Evolutionary conservation across 2,888 invertebrate species (phyloP), one percentile per base, ranked within the genome.

Genomic region (Apodemia hepburni): DNA sequence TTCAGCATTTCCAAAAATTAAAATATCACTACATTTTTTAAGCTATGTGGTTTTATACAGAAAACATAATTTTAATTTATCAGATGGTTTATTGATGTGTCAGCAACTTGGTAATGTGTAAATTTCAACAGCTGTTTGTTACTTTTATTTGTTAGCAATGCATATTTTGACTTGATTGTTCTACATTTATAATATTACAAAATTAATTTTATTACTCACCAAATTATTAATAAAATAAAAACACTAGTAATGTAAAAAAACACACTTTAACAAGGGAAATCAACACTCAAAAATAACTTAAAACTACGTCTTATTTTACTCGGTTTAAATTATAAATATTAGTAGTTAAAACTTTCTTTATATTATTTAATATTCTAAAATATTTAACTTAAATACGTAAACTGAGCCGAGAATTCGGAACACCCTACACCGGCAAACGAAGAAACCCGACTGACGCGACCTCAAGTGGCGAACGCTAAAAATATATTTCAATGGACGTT

Each of bases 361-460:
- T 33, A 61, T 58, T 33, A 61, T 58, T 58, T 58, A 45, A 45
- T 18, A 60, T 49, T 58, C 77, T 74, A 74, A 76, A 77, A 73
- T 75, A 75, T 75, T 65, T 59, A 68, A 68, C 60, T 66, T 64
- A 79, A 76, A 81, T 81, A 87, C 87, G 87, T 85, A 73, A 76
- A 78, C 76, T 75, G 82, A 85, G 82, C 78, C 82, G 80, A 83
- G 76, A 76, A 71, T 72, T 71, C 79, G 79, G 74, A 73, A 82
- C 86, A 82, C 79, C 82, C 78, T 65, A 72, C 75, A 78, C 84
- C 81, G 77, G 75, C 84, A 78, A 88, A 82, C 84, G 85, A 84
- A 85, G 84, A 90, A 91, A 91, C 89, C 90, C 90, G 89, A 91
- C 91, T 91, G 68, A 71, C 65, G 74, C 73, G 75, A 78, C 81